Evolutionary conservation across 2,113 vertebrate genomes (phyloP), one percentile per base, ranked within the genome.

Genomic region (Zosterops hypoxanthus): DNA sequence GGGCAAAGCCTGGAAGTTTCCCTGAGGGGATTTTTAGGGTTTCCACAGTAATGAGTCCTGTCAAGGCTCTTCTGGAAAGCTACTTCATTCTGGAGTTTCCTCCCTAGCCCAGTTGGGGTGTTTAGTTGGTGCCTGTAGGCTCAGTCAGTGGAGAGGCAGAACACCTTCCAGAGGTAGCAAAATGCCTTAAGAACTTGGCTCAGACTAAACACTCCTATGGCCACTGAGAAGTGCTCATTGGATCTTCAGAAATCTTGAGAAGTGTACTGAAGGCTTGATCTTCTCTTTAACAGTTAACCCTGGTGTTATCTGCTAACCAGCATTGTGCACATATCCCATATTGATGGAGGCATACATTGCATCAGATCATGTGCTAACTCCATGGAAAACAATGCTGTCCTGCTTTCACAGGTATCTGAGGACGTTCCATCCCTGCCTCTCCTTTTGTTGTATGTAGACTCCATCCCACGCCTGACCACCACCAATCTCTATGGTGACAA

Each of bases 301-400:
- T n/a, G 42, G 42, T 11, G 3, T 31, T 42, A 26, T 1, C 36
- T 31, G 23, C 39, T 36, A 52, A 36, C 23, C 11, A 13, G 28
- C 1, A 2, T 1, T 8, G n/a, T 26, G 29, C 18, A 4, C 47
- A 41, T 23, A 26, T 21, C 5, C 1, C 21, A 10, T 4, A 6
- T 12, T 18, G 14, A 20, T 49, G 24, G 17, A 70, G 24, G 14
- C 12, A n/a, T 7, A 33, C n/a, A 39, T 5, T n/a, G 16, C 10
- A 21, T n/a, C n/a, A 73, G 44, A 44, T 2, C 17, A 36, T 55
- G 8, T 12, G 19, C n/a, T 73, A 26, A 36, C 18, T 16, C 11
- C 5, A 9, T 0, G 2, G 69, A 66, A 77, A 68, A 68, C 8
- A 66, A 33, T 28, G 5, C 6, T 17, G 10, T 55, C 14, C 24